A percentile compares a stretch with the other conserved stretches of the same genome.
phyloP scores from a whole-genome alignment of 2,888 invertebrate species.

The Rhyacophila evoluta region DNA sequence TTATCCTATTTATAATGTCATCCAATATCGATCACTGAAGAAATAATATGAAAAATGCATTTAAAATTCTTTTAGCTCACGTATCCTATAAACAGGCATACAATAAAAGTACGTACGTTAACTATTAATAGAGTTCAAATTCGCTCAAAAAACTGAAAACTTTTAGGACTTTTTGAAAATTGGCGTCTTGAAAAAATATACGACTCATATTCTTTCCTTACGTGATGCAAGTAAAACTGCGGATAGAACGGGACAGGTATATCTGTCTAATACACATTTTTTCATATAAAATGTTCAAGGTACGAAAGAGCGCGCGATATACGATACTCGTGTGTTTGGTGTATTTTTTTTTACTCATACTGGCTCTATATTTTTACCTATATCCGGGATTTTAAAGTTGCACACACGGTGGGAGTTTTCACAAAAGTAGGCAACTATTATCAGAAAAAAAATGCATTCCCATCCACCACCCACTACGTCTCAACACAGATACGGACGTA shows the following conservation, averaged over 20 bases:
- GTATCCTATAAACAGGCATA: neutral
- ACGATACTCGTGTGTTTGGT: conserved; percentile 39
- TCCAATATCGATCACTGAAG: conserved; percentile 14
- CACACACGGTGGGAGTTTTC: conserved; percentile 29
- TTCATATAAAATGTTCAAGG: conserved; percentile 42
- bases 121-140: neutral
- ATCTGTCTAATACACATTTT: conserved; percentile 35
- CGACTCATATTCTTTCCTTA: conserved; percentile 31
- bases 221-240: conserved; percentile 17
- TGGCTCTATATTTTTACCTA: conserved; percentile 43
- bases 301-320: conserved; percentile 36
- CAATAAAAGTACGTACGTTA: neutral
- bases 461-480: too few species aligned
- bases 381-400: conserved; percentile 49
- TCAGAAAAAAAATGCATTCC: too few species aligned
- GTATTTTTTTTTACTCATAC: conserved; percentile 25
- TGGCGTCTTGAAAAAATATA: conserved; percentile 26
- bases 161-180: neutral
- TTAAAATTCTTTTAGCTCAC: neutral
- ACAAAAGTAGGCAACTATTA: conserved; percentile 21
- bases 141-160: conserved; percentile 5
- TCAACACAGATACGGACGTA: too few species aligned
- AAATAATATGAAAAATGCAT: conserved; percentile 24
- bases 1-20: conserved; percentile 13
- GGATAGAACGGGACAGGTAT: neutral